These are phyloP conservation scores for Cataglyphis albicans DNA, from an alignment of 2,888 invertebrate genomes.

Conservation along the genomic window DNA sequence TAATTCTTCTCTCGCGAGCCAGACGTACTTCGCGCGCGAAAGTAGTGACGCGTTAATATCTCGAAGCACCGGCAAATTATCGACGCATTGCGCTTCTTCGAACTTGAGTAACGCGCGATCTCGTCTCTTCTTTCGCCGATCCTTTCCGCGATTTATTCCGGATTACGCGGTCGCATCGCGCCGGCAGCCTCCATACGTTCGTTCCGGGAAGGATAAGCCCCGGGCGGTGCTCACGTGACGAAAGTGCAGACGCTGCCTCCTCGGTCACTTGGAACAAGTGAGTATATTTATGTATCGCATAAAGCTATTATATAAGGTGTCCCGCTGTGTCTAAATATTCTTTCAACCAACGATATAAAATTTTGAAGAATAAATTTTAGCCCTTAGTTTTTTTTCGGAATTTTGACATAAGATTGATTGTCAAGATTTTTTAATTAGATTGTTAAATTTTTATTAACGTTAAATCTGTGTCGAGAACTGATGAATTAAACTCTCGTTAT, in stretches of 20 bases:
- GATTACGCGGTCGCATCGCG: conserved; percentile 66
- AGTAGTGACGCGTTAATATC: conserved; percentile 18
- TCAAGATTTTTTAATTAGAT: background rate
- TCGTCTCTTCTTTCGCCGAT: conserved; percentile 41
- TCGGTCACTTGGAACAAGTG: conserved; percentile 78
- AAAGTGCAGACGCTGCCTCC: conserved; percentile 74
- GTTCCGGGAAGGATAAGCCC: conserved; percentile 63
- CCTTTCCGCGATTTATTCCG: conserved; percentile 59
- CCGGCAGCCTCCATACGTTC: conserved; percentile 61
- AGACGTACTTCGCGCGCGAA: conserved; percentile 43
- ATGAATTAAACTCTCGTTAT: too few species aligned
- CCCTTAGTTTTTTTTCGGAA: background rate
- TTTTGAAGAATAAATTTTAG: background rate
- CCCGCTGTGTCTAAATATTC: background rate
- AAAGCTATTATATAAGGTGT: background rate
- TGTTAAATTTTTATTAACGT: background rate
- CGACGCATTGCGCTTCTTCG: conserved; percentile 38
- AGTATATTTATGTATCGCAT: conserved; percentile 65
- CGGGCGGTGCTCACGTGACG: conserved; percentile 73
- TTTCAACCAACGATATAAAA: background rate
- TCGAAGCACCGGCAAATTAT: conserved; percentile 34
- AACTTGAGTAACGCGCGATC: conserved; percentile 36
- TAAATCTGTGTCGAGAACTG: background rate
- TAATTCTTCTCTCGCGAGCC: background rate
- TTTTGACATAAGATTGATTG: background rate